Evolutionary conservation across 37 sponge, comb jelly and placozoan genomes (phyloP), one percentile per base, ranked within the genome.

Genomic region (Dysidea cf. avara): DNA sequence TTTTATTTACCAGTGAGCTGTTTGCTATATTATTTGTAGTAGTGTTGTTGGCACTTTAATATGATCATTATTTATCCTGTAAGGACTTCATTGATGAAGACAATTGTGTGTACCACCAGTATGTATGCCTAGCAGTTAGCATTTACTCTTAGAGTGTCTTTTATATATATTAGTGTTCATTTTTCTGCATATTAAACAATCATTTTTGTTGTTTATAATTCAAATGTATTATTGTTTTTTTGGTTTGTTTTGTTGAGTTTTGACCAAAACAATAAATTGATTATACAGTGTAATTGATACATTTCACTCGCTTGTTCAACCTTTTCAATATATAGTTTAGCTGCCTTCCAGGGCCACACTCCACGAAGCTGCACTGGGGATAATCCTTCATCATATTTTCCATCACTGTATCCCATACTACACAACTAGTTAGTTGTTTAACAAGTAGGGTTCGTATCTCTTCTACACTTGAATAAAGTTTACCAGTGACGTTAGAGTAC

Each of bases 401-500:
- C 21, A 96, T 81, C 1, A 55, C 60, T 14, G 31, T 39, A 31
- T 88, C 49, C 97, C 97, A 96, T 60, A 58, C 61, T 11, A 96
- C 90, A 5, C 94, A 87, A 7, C 53, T 11, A 0, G 76, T 74
- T 46, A 96, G 36, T 48, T 96, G 97, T 21, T 37, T 21, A 0
- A 64, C 81, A 0, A 96, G 70, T 0, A 40, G 38, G 9, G n/a
- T 32, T 20, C 28, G 28, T 1, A 96, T 84, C 39, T 86, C 86
- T 0, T 68, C 64, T 16, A 61, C 59, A 68, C 62, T 68, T 29
- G 32, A 18, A 61, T 80, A 86, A 3, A 81, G 90, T 28, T 14
- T 48, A 2, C 83, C 97, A 24, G 90, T 96, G 2, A 85, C 81
- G 71, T 96, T 96, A 0, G 94, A 96, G 56, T 93, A 93, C 32